Evolutionary conservation across 2,888 invertebrate species (phyloP).

Genomic region (Lottia gigantea): DNA sequence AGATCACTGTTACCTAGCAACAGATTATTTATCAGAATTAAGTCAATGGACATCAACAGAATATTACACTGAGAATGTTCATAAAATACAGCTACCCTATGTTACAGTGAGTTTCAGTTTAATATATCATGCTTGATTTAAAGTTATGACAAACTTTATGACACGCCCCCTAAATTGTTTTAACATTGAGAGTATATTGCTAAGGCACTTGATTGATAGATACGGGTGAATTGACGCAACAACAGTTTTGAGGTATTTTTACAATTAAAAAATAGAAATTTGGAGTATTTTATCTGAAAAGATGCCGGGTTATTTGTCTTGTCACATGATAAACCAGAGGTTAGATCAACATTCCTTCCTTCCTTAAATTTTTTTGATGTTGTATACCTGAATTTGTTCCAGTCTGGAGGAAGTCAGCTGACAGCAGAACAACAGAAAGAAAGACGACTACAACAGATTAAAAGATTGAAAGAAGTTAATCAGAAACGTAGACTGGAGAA

Average conservation of each 20-base stretch:
- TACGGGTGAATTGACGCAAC: too few relatives aligned
- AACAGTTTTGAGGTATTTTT: too few relatives aligned
- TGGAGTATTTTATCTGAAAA: too few relatives aligned
- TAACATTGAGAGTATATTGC: too few relatives aligned
- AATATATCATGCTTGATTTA: not conserved
- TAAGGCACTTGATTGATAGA: too few relatives aligned
- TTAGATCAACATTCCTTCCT: too few relatives aligned
- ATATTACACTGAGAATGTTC: slow-evolving; percentile 81
- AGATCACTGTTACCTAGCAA: slow-evolving; percentile 81
- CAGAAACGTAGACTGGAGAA: slow-evolving; percentile 87
- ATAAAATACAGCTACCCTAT: slow-evolving; percentile 88
- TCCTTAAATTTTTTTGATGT: not conserved
- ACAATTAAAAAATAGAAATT: too few relatives aligned
- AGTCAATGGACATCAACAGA: slow-evolving; percentile 84
- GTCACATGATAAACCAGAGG: too few relatives aligned
- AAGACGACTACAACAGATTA: slow-evolving; percentile 85
- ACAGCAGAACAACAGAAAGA: slow-evolving; percentile 77
- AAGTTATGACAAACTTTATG: too few relatives aligned
- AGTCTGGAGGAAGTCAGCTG: slow-evolving; percentile 53
- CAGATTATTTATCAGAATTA: slow-evolving; percentile 83
- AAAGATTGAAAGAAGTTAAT: slow-evolving; percentile 87
- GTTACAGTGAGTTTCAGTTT: slow-evolving; percentile 66
- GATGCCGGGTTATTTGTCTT: too few relatives aligned
- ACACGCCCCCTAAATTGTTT: too few relatives aligned
- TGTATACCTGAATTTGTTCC: slow-evolving; percentile 19